A percentile compares a stretch with the other conserved stretches of the same genome.
phyloP scores from a whole-genome alignment of 2,797 vertebrate species.

The Enteromius fasciolatus region DNA sequence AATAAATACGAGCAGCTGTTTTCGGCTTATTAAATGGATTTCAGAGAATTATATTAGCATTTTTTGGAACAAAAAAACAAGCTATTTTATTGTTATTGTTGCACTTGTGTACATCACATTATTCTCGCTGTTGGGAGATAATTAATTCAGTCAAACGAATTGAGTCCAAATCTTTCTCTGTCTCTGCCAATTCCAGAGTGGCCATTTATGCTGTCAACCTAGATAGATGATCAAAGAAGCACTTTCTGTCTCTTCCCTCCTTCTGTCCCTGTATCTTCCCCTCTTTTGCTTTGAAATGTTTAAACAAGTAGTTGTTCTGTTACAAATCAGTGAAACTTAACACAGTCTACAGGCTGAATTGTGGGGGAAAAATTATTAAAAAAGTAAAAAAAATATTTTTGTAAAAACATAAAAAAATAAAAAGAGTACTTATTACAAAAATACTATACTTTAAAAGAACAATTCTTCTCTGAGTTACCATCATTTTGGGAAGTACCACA shows the following conservation, averaged over 20 bases:
- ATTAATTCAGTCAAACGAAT: constrained; percentile 19
- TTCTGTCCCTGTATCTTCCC: constrained; percentile 9
- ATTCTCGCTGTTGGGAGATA: not conserved
- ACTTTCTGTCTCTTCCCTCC: constrained; percentile 48
- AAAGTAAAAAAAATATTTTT: too few species aligned
- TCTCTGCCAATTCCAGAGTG: constrained; percentile 12
- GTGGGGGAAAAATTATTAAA: too few species aligned
- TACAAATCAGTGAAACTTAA: not conserved
- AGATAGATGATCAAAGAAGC: constrained; percentile 65
- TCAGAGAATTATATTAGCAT: constrained; percentile 23
- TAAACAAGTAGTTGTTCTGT: constrained; percentile 4
- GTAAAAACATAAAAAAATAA: too few species aligned
- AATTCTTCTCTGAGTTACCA: not conserved
- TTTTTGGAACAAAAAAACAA: constrained; percentile 16
- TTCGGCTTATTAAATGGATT: constrained; percentile 2
- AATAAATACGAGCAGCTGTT: constrained; percentile 24
- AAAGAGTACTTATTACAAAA: too few species aligned
- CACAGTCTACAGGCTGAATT: not conserved
- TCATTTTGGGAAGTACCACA: not conserved
- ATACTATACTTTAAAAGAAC: too few species aligned
- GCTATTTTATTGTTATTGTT: not conserved
- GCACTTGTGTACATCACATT: not conserved
- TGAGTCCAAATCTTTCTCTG: constrained; percentile 12
- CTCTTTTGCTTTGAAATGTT: not conserved
- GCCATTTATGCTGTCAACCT: constrained; percentile 20